Evolutionary conservation across 2,113 vertebrate genomes (phyloP).

Genomic region (Ploceus nigricollis): DNA sequence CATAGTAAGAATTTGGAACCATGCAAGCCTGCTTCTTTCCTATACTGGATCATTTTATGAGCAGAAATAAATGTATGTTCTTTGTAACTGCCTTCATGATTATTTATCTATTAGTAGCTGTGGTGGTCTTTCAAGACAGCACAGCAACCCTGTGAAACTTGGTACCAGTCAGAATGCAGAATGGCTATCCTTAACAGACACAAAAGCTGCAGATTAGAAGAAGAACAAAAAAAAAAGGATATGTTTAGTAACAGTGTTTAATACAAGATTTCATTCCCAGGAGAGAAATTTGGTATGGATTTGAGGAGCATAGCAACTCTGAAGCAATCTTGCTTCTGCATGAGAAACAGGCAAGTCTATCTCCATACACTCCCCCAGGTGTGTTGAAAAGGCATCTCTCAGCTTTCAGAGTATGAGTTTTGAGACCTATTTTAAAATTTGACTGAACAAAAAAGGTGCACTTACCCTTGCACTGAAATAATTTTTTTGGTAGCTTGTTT

Average conservation of each 20-base stretch:
- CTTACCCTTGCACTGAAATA: background rate
- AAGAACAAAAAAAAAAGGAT: background rate
- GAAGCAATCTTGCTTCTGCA: background rate
- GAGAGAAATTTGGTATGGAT: background rate
- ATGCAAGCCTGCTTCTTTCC: background rate
- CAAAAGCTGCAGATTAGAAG: background rate
- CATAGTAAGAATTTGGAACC: background rate
- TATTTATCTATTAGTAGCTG: background rate
- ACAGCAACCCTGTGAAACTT: background rate
- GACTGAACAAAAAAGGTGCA: background rate
- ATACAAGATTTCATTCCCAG: background rate
- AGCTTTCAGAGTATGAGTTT: background rate
- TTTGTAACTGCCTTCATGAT: background rate
- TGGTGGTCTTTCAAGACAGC: background rate
- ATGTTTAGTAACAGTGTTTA: background rate
- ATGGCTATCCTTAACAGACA: background rate
- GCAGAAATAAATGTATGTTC: background rate
- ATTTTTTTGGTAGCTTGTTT: background rate
- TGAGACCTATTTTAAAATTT: background rate
- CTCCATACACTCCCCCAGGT: background rate
- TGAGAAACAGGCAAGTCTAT: background rate
- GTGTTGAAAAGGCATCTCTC: background rate
- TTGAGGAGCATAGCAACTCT: background rate
- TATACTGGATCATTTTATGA: background rate
- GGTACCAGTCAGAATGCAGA: background rate